These are phyloP conservation scores for Teleogryllus oceanicus DNA, from an alignment of 2,888 invertebrate genomes.

Conservation along the genomic window DNA sequence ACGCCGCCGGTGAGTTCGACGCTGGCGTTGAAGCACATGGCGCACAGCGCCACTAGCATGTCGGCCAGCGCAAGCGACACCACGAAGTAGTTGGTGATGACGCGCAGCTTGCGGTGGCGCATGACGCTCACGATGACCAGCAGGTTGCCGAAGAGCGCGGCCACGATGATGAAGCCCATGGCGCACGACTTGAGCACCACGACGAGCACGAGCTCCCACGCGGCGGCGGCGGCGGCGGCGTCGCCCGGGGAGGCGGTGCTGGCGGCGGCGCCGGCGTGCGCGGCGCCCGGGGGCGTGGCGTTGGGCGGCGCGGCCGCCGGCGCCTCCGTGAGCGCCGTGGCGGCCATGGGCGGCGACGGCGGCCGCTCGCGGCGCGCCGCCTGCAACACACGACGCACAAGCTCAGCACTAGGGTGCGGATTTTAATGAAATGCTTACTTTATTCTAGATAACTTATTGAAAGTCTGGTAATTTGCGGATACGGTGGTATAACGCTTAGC, in stretches of 20 bases:
- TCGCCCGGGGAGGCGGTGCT: not conserved
- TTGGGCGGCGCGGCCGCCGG: not conserved
- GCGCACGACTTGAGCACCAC: conserved; percentile 60
- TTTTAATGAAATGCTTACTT: too few species aligned
- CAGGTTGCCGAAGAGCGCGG: conserved; percentile 87
- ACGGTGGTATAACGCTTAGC: too few species aligned
- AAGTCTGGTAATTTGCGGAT: too few species aligned
- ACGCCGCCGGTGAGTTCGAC: conserved; percentile 76
- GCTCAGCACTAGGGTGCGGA: too few species aligned
- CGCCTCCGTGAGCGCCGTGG: not conserved
- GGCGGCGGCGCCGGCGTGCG: not conserved
- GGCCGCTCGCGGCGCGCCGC: too few species aligned
- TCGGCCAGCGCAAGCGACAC: conserved; percentile 93
- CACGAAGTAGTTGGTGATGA: conserved; percentile 93
- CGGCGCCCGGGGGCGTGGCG: not conserved
- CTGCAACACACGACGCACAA: too few species aligned
- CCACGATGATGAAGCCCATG: conserved; percentile 82
- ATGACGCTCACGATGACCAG: conserved; percentile 83
- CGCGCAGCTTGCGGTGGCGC: conserved; percentile 74
- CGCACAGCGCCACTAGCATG: conserved; percentile 84
- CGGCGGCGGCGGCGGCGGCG: not conserved
- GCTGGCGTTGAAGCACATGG: conserved; percentile 89
- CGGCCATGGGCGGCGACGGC: too few species aligned
- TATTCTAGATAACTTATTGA: too few species aligned
- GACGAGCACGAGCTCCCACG: conserved; percentile 46